A percentile compares a stretch with the other conserved stretches of the same genome.
Evolutionary conservation across 2,797 vertebrate species (phyloP).

Genomic region (Benthosema pterotum): DNA sequence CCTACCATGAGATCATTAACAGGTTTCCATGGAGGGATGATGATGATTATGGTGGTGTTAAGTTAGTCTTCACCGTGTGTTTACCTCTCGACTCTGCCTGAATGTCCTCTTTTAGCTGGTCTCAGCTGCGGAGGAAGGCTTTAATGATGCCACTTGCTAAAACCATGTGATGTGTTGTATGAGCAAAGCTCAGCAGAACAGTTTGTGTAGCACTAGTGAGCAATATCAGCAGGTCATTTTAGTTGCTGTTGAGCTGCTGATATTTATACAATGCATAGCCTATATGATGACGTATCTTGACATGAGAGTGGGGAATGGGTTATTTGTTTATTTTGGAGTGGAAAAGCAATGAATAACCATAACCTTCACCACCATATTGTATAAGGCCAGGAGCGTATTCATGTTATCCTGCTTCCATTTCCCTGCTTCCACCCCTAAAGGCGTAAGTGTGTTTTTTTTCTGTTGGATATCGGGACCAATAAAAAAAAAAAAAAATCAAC

Average conservation of each 20-base stretch:
- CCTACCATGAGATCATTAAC: constrained; percentile 62
- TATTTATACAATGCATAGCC: constrained; percentile 44
- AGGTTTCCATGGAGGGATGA: constrained; percentile 60
- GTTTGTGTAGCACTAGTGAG: constrained; percentile 16
- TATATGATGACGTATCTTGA: constrained; percentile 44
- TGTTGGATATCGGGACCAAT: no score
- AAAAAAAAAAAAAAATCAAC: no score
- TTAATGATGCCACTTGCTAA: constrained; percentile 34
- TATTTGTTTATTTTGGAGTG: background rate
- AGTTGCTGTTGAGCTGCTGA: constrained; percentile 21
- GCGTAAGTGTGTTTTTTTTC: no score
- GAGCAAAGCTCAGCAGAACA: background rate
- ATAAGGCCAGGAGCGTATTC: no score
- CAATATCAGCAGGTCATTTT: constrained; percentile 5
- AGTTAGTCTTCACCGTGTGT: constrained; percentile 34
- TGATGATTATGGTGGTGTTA: constrained; percentile 15
- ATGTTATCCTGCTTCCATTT: no score
- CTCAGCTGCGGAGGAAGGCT: constrained; percentile 42
- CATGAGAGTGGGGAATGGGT: background rate
- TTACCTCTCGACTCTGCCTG: constrained; percentile 10
- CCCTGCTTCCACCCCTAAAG: no score
- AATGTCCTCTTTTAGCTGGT: constrained; percentile 17
- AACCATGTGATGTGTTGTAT: constrained; percentile 24
- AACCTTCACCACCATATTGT: background rate
- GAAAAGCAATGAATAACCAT: background rate